Evolutionary conservation across 2,113 vertebrate species (phyloP).

Genomic region (Rhinolophus ferrumequinum): DNA sequence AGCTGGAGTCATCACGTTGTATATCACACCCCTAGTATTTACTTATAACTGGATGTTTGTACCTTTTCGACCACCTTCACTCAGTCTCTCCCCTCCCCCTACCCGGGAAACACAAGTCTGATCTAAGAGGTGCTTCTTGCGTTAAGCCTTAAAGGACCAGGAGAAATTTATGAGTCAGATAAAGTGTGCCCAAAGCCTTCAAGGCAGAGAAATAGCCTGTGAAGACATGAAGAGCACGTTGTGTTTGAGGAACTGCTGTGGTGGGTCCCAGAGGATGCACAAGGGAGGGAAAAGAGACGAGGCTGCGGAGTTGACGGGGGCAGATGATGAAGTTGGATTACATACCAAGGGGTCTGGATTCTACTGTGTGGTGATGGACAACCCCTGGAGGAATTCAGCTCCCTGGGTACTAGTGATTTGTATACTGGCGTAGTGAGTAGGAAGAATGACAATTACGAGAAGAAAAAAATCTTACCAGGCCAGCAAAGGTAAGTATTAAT

Average conservation of each 20-base stretch:
- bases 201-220: not conserved
- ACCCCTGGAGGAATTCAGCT: not conserved
- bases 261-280: not conserved
- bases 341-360: not conserved
- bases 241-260: not conserved
- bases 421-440: not conserved
- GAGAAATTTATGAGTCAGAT: not conserved
- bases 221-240: not conserved
- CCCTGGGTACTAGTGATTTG: not conserved
- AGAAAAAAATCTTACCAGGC: not conserved
- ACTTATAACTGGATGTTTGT: not conserved
- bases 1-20: not conserved
- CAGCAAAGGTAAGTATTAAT: not conserved
- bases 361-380: not conserved
- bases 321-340: not conserved
- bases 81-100: not conserved
- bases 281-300: not conserved
- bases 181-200: not conserved
- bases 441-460: constrained; percentile 23
- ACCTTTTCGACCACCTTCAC: not conserved
- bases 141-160: not conserved
- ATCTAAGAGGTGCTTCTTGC: not conserved
- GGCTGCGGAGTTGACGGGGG: not conserved
- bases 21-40: not conserved
- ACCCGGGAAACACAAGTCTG: not conserved